A percentile compares a stretch with the other conserved stretches of the same genome.
Evolutionary conservation across 2,888 invertebrate genomes (phyloP).

Genomic region (Pseudolycoriella hygida): DNA sequence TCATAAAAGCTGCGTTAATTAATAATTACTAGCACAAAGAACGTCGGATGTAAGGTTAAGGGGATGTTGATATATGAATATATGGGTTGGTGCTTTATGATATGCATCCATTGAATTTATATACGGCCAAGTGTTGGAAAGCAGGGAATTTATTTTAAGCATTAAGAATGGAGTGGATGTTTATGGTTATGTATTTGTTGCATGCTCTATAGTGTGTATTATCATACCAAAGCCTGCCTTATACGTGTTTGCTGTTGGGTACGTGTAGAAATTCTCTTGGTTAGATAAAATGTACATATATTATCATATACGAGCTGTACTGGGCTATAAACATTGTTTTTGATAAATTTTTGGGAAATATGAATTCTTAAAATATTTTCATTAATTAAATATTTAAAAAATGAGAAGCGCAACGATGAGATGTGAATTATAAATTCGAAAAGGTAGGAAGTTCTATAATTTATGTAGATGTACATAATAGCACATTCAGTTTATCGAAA

Average conservation of each 20-base stretch:
- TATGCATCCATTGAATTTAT: background rate
- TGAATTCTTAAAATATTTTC: background rate
- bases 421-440: too few species aligned
- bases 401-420: background rate
- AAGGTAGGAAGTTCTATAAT: too few species aligned
- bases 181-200: background rate
- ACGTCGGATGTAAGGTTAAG: conserved; percentile 1
- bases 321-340: background rate
- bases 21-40: conserved; percentile 8
- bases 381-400: background rate
- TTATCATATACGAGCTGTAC: too few species aligned
- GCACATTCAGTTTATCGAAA: too few species aligned
- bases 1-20: conserved; percentile 7
- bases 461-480: too few species aligned
- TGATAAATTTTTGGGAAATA: background rate
- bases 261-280: too few species aligned
- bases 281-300: too few species aligned
- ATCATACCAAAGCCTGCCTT: too few species aligned
- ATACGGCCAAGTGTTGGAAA: background rate
- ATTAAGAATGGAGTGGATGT: too few species aligned
- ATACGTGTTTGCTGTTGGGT: too few species aligned
- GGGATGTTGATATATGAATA: background rate
- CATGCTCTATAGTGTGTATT: background rate
- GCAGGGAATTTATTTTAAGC: background rate
- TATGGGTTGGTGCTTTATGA: background rate